Evolutionary conservation across 2,888 invertebrate genomes (phyloP), one percentile per base, ranked within the genome.

Genomic region (Abrostola triplasia): DNA sequence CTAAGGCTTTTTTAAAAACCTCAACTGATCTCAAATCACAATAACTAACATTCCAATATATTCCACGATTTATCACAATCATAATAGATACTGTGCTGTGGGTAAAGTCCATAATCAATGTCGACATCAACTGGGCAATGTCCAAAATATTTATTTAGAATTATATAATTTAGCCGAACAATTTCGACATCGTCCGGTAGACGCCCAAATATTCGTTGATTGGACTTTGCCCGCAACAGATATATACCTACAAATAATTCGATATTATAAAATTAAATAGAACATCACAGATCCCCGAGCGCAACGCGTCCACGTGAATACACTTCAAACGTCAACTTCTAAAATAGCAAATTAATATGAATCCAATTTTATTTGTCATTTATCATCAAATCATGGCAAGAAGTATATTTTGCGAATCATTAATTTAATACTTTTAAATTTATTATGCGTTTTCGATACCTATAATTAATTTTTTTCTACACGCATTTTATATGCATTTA

Each of bases 1-100:
- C 9, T 49, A 67, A 79, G 83, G 84, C 80, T 78, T 84, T 85
- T 77, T 68, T 24, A 5, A 83, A 84, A 84, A 82, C 83, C 84
- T 75, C 62, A 73, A 71, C 72, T 64, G 75, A 72, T 77, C 73
- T 77, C 61, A 69, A 80, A 80, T 79, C 76, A 80, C 73, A 73
- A 70, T 62, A 66, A 73, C 55, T 58, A 64, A 64, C 51, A 50
- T 68, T 65, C 56, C 60, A 72, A 69, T 70, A 61, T 62, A 65
- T 55, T 71, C 42, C 40, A 62, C 38, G 59, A 64, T 67, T 60
- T 80, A 79, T 79, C 79, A 78, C 79, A 76, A 71, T 79, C 56
- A 69, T 63, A 77, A 72, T 70, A 74, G 57, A 77, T 71, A 62
- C 35, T 56, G 12, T 48, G 51, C 40, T 36, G 44, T 11, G 55